Evolutionary conservation across 2,888 invertebrate genomes (phyloP).

Genomic region (Calliscelio sp.): DNA sequence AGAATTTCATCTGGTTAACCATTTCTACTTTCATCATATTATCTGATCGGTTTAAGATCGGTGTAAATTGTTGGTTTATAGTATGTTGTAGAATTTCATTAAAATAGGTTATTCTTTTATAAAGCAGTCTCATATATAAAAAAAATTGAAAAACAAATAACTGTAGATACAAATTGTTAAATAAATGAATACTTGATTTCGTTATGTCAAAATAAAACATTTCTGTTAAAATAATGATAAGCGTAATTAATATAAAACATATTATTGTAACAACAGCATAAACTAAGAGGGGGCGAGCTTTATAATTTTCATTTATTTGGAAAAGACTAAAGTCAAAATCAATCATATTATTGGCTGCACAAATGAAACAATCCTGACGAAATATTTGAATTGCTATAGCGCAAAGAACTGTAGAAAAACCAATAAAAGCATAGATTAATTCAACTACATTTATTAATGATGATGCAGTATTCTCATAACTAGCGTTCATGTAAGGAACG

Average conservation of each 20-base stretch:
- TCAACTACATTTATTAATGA: too few relatives aligned
- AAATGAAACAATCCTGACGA: constrained; percentile 1
- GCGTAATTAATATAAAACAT: neutral
- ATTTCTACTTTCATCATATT: neutral
- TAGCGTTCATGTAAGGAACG: too few relatives aligned
- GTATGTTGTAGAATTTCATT: neutral
- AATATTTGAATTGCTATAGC: constrained; percentile 1
- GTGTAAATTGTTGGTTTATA: constrained; percentile 4
- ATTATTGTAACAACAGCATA: neutral
- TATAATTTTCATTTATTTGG: constrained; percentile 1
- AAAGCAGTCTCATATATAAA: constrained; percentile 38
- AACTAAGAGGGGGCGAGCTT: neutral
- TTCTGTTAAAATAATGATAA: constrained; percentile 22
- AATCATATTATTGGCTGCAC: constrained; percentile 5
- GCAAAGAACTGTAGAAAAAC: neutral
- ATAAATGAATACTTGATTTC: neutral
- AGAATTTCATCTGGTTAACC: neutral
- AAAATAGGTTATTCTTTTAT: constrained; percentile 23
- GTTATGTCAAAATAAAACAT: neutral
- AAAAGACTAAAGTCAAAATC: constrained; percentile 22
- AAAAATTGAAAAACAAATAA: constrained; percentile 43
- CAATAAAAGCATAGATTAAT: constrained; percentile 3
- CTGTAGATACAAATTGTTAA: constrained; percentile 42
- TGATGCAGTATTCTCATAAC: too few relatives aligned
- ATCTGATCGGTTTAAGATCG: neutral